A percentile compares a stretch with the other conserved stretches of the same genome.
These are phyloP conservation scores for Dasypogon diadema DNA, from an alignment of 2,888 invertebrate genomes.

Conservation along the genomic window DNA sequence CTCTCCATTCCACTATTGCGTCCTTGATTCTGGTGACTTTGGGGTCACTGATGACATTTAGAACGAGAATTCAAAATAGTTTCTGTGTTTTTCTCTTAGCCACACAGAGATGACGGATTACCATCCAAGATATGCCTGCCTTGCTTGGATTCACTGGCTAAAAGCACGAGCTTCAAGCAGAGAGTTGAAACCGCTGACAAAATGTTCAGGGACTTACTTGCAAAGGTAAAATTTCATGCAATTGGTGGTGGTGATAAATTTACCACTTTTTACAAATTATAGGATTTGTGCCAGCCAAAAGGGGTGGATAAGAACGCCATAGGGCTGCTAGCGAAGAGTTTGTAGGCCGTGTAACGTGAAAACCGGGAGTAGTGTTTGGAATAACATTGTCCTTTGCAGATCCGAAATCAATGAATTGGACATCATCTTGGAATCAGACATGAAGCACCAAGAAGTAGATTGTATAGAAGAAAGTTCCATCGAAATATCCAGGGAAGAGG, in stretches of 20 bases:
- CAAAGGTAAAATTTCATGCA: not conserved
- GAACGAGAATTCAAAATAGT: not conserved
- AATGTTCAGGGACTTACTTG: not conserved
- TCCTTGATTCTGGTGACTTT: too few relatives aligned
- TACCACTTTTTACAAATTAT: not conserved
- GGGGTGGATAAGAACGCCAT: constrained; percentile 52
- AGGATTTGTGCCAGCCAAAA: constrained; percentile 6
- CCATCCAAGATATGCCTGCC: constrained; percentile 59
- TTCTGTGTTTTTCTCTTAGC: constrained; percentile 49
- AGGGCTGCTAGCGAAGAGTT: not conserved
- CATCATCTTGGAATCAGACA: not conserved
- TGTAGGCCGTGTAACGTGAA: not conserved
- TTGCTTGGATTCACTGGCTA: constrained; percentile 60
- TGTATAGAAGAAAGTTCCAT: not conserved
- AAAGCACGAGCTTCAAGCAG: constrained; percentile 68
- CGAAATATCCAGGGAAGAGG: not conserved
- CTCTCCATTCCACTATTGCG: not conserved
- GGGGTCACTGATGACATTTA: too few relatives aligned
- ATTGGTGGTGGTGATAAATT: not conserved
- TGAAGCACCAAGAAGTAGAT: not conserved
- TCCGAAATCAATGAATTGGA: constrained; percentile 6
- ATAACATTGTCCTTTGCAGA: not conserved
- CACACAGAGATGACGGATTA: constrained; percentile 57
- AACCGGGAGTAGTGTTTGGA: not conserved
- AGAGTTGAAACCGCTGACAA: constrained; percentile 68